Conservation (phyloP, 2,888 invertebrate genomes). For the Drosophila kuntzei region DNA sequence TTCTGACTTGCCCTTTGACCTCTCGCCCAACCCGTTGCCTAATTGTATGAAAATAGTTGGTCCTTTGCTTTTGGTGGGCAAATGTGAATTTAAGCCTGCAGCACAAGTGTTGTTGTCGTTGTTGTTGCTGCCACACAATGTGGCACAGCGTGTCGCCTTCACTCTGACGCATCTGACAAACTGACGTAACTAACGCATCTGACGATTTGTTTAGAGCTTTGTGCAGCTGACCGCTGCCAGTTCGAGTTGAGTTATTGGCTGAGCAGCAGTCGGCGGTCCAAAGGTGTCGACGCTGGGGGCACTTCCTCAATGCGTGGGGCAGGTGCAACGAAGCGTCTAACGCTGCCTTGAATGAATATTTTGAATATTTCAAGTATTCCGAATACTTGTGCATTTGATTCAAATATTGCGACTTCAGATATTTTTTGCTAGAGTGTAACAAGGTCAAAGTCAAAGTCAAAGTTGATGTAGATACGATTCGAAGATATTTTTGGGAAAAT, state of each 20-base stretch:
- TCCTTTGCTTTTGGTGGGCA: constrained; percentile 50
- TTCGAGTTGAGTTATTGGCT: constrained; percentile 59
- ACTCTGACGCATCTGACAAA: not conserved
- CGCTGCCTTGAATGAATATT: constrained; percentile 35
- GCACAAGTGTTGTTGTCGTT: not conserved
- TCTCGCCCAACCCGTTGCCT: constrained; percentile 52
- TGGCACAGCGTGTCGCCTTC: constrained; percentile 11
- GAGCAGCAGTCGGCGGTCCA: constrained; percentile 36
- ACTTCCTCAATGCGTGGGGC: constrained; percentile 27
- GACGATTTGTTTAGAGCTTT: constrained; percentile 16
- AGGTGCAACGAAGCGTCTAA: constrained; percentile 61
- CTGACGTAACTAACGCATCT: not conserved
- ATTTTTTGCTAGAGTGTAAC: too few relatives aligned
- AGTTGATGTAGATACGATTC: too few relatives aligned
- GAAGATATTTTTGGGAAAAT: too few relatives aligned
- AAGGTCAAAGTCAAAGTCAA: too few relatives aligned
- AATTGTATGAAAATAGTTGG: constrained; percentile 79
- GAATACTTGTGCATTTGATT: constrained; percentile 53
- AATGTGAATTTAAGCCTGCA: constrained; percentile 60
- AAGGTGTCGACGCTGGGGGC: constrained; percentile 34
- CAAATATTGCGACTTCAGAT: constrained; percentile 46
- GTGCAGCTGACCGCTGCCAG: constrained; percentile 27
- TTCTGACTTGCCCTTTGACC: constrained; percentile 26
- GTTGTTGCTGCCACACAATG: not conserved
- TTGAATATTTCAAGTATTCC: constrained; percentile 8